Conservation (phyloP, 2,113 vertebrate species). For the Collichthys lucidus region DNA sequence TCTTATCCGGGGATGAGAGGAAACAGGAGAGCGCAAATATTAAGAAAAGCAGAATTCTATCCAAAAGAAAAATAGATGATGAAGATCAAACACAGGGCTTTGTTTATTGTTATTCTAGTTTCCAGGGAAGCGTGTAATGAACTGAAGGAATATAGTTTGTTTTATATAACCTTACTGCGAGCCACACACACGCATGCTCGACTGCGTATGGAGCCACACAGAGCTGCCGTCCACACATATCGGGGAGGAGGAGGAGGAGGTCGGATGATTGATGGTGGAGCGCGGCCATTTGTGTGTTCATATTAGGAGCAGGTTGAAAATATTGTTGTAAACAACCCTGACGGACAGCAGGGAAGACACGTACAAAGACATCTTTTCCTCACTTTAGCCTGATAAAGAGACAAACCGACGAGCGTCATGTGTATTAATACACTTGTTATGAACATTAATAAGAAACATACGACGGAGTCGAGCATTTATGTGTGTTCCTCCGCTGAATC, state of each 20-base stretch:
- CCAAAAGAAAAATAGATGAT: constrained; percentile 77
- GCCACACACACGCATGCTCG: constrained; percentile 39
- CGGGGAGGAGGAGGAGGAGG: not conserved
- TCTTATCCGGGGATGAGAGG: constrained; percentile 70
- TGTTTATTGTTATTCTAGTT: constrained; percentile 77
- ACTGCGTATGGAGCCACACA: constrained; percentile 49
- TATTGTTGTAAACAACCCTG: constrained; percentile 54
- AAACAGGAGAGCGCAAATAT: constrained; percentile 40
- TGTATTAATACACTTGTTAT: constrained; percentile 1
- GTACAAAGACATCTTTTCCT: not conserved
- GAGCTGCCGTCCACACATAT: constrained; percentile 57
- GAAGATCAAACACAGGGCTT: constrained; percentile 79
- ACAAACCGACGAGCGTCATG: constrained; percentile 9
- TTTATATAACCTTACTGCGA: constrained; percentile 69
- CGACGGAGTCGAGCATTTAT: not conserved
- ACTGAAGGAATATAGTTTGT: constrained; percentile 75
- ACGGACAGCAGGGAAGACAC: constrained; percentile 19
- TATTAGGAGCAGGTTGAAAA: constrained; percentile 62
- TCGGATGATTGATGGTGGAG: constrained; percentile 69
- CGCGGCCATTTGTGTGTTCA: constrained; percentile 61
- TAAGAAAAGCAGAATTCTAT: constrained; percentile 50
- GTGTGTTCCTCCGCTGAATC: constrained; percentile 49
- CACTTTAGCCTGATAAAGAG: constrained; percentile 39
- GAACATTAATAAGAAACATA: constrained; percentile 15
- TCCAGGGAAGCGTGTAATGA: constrained; percentile 83